phyloP scores from a whole-genome alignment of 2,797 vertebrate genomes.

The Eulemur coronatus region DNA sequence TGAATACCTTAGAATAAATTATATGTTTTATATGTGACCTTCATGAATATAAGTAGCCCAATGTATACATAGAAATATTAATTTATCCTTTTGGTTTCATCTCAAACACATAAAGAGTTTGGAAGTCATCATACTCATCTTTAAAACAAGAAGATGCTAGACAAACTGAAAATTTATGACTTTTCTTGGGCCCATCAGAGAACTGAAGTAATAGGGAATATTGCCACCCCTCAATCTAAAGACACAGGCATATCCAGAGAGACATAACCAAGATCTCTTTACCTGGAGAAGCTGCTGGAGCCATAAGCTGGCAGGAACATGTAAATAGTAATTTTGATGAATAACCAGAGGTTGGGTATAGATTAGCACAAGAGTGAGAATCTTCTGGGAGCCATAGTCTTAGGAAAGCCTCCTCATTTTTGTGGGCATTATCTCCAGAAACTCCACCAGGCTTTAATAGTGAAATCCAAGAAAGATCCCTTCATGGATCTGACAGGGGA shows the following conservation, averaged over 20 bases:
- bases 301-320: neutral
- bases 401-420: neutral
- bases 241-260: neutral
- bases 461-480: neutral
- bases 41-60: neutral
- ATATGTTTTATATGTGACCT: neutral
- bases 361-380: neutral
- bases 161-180: conserved; percentile 9
- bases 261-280: neutral
- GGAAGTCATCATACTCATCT: neutral
- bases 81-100: neutral
- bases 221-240: neutral
- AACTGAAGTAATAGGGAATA: neutral
- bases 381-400: neutral
- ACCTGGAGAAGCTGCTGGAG: neutral
- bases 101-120: neutral
- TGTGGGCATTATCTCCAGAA: neutral
- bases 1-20: neutral
- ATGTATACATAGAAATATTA: neutral
- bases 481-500: neutral
- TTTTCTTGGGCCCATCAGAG: neutral
- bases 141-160: neutral
- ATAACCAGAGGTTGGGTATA: neutral
- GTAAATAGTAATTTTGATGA: neutral
- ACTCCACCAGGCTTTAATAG: neutral